A percentile compares a stretch with the other conserved stretches of the same genome.
These are phyloP conservation scores for Sphinx pinastri DNA, from an alignment of 2,888 invertebrate genomes.

Conservation along the genomic window DNA sequence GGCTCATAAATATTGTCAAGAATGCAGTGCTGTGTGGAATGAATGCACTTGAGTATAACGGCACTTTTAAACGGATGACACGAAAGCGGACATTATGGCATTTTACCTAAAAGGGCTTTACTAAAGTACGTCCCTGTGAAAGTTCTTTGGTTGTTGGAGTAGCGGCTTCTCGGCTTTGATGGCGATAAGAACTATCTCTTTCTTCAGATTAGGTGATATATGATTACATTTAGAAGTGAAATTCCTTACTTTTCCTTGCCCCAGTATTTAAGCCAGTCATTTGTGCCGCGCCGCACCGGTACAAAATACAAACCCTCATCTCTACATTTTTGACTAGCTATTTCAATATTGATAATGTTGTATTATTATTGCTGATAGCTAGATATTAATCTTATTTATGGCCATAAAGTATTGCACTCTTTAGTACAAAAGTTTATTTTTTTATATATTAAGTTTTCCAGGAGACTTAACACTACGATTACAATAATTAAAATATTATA, in stretches of 20 bases:
- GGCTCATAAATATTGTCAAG: slow-evolving; percentile 11
- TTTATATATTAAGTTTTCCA: too few species aligned
- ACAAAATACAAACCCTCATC: neutral
- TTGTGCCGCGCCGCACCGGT: neutral
- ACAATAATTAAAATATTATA: too few species aligned
- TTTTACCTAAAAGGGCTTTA: slow-evolving; percentile 5
- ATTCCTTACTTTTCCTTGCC: neutral
- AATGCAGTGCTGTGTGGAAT: slow-evolving; percentile 18
- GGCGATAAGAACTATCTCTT: neutral
- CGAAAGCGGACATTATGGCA: slow-evolving; percentile 8
- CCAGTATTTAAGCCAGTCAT: too few species aligned
- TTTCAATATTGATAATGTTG: too few species aligned
- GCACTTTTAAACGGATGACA: slow-evolving; percentile 16
- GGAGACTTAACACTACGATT: too few species aligned
- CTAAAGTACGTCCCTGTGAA: slow-evolving; percentile 34
- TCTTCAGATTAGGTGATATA: neutral
- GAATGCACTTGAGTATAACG: slow-evolving; percentile 16
- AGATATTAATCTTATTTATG: too few species aligned
- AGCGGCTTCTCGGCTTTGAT: slow-evolving; percentile 1
- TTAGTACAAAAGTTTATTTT: too few species aligned
- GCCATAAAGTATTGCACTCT: too few species aligned
- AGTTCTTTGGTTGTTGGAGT: neutral
- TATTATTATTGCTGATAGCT: too few species aligned
- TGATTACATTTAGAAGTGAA: neutral
- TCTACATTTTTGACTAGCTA: too few species aligned